Base-by-base conservation (phyloP, 30 jellyfish, hydroid and myxozoan species). In the Turritopsis dohrnii region DNA sequence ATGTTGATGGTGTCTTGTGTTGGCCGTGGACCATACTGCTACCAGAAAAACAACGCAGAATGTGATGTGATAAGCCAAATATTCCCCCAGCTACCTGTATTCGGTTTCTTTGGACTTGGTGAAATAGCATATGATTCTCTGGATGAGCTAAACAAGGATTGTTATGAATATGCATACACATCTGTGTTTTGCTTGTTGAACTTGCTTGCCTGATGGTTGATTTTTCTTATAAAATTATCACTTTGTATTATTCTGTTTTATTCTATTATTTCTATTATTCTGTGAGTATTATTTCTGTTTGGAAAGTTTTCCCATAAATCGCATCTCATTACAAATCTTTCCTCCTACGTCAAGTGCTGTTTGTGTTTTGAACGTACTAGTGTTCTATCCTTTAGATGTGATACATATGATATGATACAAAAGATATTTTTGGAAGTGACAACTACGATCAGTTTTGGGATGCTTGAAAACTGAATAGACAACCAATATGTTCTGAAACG, bases 1-100 rank as follows among this genome's bases (percentile, higher is more conserved):
- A 77, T 77, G 85, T 24, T 77, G 53, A 77, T 77, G 71, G 66
- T 77, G 28, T 77, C 85, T 13, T 77, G 85, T 77, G 72, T 77
- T 16, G 85, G 85, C 7, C 66, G 85, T n/a, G 77, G 77, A 69
- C 31, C 28, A 69, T 7, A 69, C 31, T 69, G 0, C 0, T 69
- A 69, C 30, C 75, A 24, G 53, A 29, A 52, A 28, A 60, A 60
- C 66, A 30, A 26, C 19, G 71, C 53, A 25, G 85, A 77, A 77
- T 26, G 74, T 77, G 85, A 77, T 7, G 52, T 77, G 18, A 29
- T 77, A 19, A 7, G 53, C 18, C 52, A 77, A 24, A 8, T 30
- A 5, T 77, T 77, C 26, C 85, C 85, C 1, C 28, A 28, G 22
- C 7, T 77, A 25, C 85, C 52, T 18, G 73, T 77, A 18, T 77